Evolutionary conservation across 1,140 invertebrate species (phyloP).

Genomic region (Zaprionus capensis): DNA sequence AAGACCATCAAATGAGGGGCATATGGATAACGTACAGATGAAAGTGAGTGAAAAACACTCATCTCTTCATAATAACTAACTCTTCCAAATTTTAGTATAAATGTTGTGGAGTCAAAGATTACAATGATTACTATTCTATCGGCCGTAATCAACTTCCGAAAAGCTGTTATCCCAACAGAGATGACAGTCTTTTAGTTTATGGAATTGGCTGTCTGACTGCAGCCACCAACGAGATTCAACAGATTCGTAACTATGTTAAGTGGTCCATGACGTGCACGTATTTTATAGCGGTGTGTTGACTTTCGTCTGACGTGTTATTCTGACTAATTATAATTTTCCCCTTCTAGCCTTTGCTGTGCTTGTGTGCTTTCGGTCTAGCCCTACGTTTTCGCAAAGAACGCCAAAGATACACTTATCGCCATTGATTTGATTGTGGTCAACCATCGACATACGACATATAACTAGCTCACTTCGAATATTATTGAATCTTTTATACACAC

Average conservation of each 20-base stretch:
- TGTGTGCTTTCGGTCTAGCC: slow-evolving; percentile 67
- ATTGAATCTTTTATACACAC: too few relatives aligned
- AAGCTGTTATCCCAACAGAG: slow-evolving; percentile 53
- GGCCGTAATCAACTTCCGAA: slow-evolving; percentile 34
- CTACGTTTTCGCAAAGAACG: slow-evolving; percentile 72
- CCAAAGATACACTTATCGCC: slow-evolving; percentile 48
- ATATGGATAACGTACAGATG: slow-evolving; percentile 54
- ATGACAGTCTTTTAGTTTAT: slow-evolving; percentile 25
- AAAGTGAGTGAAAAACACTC: slow-evolving; percentile 30
- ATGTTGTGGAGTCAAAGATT: slow-evolving; percentile 67
- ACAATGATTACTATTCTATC: slow-evolving; percentile 62
- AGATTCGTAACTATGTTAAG: slow-evolving; percentile 52
- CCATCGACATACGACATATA: too few relatives aligned
- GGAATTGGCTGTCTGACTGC: slow-evolving; percentile 58
- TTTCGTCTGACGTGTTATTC: not conserved
- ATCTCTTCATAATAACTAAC: not conserved
- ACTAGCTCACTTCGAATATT: too few relatives aligned
- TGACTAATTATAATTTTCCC: not conserved
- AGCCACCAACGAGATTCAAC: slow-evolving; percentile 45
- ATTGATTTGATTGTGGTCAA: slow-evolving; percentile 28
- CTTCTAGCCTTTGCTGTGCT: slow-evolving; percentile 61
- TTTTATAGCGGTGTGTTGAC: slow-evolving; percentile 48
- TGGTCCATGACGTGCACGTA: slow-evolving; percentile 61
- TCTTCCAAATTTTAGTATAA: slow-evolving; percentile 47
- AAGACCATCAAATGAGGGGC: slow-evolving; percentile 50